Conservation (phyloP, 2,797 vertebrate genomes). For the Parotocinclus haroldoi region DNA sequence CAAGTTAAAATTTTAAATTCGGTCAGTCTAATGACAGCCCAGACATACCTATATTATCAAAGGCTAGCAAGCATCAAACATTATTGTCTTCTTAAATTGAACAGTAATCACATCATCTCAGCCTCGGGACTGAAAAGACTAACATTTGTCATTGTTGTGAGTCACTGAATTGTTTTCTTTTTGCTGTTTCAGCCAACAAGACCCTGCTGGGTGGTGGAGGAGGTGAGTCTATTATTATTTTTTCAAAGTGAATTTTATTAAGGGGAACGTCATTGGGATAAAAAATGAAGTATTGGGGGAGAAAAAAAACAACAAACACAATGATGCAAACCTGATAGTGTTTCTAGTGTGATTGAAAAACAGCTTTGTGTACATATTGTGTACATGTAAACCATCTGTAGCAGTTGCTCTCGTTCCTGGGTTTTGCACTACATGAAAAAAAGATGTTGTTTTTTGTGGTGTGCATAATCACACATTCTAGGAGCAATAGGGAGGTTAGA, state of each 20-base stretch:
- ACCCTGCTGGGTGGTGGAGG: constrained; percentile 72
- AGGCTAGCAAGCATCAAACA: not conserved
- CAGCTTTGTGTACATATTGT: constrained; percentile 12
- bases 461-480: constrained; percentile 33
- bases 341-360: constrained; percentile 42
- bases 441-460: not conserved
- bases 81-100: constrained; percentile 10
- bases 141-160: constrained; percentile 19
- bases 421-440: constrained; percentile 38
- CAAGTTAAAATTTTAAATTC: too few species aligned
- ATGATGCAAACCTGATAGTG: not conserved
- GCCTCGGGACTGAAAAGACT: not conserved
- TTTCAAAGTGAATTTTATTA: not conserved
- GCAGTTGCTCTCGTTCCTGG: constrained; percentile 2
- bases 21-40: too few species aligned
- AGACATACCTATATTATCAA: constrained; percentile 6
- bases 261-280: constrained; percentile 14
- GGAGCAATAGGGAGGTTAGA: constrained; percentile 37
- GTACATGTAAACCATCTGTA: not conserved
- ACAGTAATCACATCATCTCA: constrained; percentile 12
- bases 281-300: constrained; percentile 32
- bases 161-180: constrained; percentile 39
- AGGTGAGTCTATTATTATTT: not conserved
- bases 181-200: constrained; percentile 71
- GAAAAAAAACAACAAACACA: constrained; percentile 28